A percentile compares a stretch with the other conserved stretches of the same genome.
Evolutionary conservation across 2,113 vertebrate species (phyloP).

Genomic region (Bagarius yarrelli): DNA sequence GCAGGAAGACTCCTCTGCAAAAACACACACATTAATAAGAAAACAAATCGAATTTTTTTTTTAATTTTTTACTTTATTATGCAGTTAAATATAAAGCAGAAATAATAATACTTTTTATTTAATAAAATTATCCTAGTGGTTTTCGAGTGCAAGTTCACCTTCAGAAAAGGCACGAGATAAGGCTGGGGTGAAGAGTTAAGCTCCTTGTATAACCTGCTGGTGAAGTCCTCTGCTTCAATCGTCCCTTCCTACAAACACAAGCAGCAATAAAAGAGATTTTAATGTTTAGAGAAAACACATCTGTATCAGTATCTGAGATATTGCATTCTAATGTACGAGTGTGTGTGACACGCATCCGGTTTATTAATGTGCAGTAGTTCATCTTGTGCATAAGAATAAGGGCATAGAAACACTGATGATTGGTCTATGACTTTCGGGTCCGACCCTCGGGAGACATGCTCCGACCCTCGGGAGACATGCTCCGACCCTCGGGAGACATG

Average conservation of each 20-base stretch:
- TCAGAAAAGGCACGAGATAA: conserved; percentile 98
- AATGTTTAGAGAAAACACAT: not conserved
- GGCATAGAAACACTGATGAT: too few species aligned
- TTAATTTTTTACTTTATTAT: not conserved
- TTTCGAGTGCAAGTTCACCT: conserved; percentile 70
- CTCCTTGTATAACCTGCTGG: conserved; percentile 92
- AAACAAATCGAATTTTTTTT: not conserved
- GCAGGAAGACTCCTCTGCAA: conserved; percentile 92
- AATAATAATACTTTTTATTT: too few species aligned
- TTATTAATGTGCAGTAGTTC: too few species aligned
- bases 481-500: too few species aligned
- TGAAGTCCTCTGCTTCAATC: conserved; percentile 97
- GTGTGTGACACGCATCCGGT: too few species aligned
- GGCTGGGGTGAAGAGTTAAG: conserved; percentile 97
- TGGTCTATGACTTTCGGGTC: too few species aligned
- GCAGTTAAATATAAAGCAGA: not conserved
- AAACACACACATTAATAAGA: not conserved
- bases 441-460: too few species aligned
- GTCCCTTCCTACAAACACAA: conserved; percentile 80
- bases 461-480: too few species aligned
- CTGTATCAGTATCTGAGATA: not conserved
- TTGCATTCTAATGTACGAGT: too few species aligned
- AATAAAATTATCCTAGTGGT: too few species aligned
- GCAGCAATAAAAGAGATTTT: not conserved
- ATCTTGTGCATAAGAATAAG: too few species aligned